These are phyloP conservation scores for Scaptomyza hsui DNA, from an alignment of 1,140 invertebrate species.

Conservation along the genomic window DNA sequence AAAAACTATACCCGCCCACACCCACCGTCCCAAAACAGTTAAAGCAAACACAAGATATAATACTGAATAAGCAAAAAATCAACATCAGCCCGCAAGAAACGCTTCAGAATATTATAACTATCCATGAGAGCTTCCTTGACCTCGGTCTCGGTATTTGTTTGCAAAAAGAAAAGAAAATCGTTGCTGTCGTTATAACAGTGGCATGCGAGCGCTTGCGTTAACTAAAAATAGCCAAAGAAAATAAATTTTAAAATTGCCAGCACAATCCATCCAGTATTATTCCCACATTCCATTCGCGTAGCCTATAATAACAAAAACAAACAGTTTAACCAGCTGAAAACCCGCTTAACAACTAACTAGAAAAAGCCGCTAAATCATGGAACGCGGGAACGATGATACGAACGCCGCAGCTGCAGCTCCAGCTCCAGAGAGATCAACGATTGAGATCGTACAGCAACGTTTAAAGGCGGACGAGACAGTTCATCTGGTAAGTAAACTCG, in stretches of 20 bases:
- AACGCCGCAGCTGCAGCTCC: background rate
- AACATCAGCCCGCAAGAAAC: background rate
- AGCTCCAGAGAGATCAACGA: constrained; percentile 9
- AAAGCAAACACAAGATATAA: constrained; percentile 4
- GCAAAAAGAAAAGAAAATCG: constrained; percentile 2
- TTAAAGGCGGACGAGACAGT: constrained; percentile 77
- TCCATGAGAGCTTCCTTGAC: constrained; percentile 6
- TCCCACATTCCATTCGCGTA: constrained; percentile 33
- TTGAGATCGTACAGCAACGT: constrained; percentile 69
- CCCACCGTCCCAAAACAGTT: constrained; percentile 18
- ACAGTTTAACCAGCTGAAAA: background rate
- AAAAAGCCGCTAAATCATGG: constrained; percentile 44
- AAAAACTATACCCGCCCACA: constrained; percentile 39
- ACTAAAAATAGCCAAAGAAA: constrained; percentile 65
- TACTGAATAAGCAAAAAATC: background rate
- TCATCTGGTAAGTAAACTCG: constrained; percentile 55
- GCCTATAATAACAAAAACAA: constrained; percentile 5
- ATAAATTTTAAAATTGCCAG: constrained; percentile 12
- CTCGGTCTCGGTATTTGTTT: background rate
- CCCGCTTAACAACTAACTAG: constrained; percentile 14
- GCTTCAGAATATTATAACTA: background rate
- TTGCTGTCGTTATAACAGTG: constrained; percentile 28
- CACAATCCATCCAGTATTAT: constrained; percentile 40
- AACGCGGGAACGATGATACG: constrained; percentile 21
- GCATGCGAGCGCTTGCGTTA: constrained; percentile 27